Base-by-base conservation (phyloP, 1,140 invertebrate genomes). In the Pogonus chalceus region DNA sequence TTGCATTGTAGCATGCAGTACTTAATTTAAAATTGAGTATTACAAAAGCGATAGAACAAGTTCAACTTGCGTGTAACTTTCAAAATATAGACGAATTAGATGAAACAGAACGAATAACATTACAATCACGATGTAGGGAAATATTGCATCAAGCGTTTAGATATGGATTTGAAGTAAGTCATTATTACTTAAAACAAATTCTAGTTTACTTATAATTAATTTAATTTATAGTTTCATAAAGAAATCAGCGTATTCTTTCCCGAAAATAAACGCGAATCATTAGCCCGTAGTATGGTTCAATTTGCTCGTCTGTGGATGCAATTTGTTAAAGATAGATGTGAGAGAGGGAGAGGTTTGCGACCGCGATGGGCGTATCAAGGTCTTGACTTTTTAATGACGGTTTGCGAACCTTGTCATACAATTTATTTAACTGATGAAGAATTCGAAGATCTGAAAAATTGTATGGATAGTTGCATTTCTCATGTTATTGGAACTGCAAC, bases 261-360 rank as follows among this genome's bases (percentile, higher is more conserved):
- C 0, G 35, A 51, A 23, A 58, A 66, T 22, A 56, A 49, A 10
- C 57, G 63, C 7, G 51, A 58, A 35, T 59, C 62, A 61, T 39
- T 69, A 7, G 60, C 64, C 0, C 23, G 57, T 16, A 64, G 62
- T 54, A 75, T 91, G 46, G 79, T 92, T 0, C 70, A 77, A 47
- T 92, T 93, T 71, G 87, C 90, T 1, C 75, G 81, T 55, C 77
- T 87, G 59, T 95, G 91, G 91, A 93, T 93, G 86, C 75, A 77
- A 35, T 94, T 93, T 69, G 88, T 90, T 0, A 79, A 79, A 56
- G 80, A 83, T 57, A 76, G 85, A 23, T 94, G 89, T 66, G 90
- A 93, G 65, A 72, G 83, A 39, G 91, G 91, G 0, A 73, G 88
- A 46, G 90, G 91, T 1, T 72, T 87, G 56, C 75, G 88, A 56